Evolutionary conservation across 2,113 vertebrate genomes (phyloP).

Genomic region (Alexandromys fortis): DNA sequence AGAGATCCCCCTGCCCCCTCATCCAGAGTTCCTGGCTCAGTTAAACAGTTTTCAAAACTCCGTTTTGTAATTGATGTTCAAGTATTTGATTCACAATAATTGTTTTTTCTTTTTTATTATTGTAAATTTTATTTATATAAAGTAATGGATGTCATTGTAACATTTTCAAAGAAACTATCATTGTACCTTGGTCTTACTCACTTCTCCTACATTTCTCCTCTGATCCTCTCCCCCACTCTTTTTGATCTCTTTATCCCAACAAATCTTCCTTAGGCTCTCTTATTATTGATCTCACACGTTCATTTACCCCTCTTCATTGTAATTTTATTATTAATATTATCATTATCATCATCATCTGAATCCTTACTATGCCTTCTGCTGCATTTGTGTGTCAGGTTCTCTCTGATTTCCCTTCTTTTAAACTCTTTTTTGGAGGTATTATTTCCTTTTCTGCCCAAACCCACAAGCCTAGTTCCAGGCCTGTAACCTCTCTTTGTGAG

Average conservation of each 20-base stretch:
- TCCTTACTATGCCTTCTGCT: neutral
- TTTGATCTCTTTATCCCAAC: neutral
- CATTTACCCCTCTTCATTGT: neutral
- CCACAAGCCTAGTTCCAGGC: neutral
- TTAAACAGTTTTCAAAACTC: neutral
- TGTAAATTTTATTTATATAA: neutral
- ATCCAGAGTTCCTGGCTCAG: neutral
- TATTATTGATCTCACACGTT: neutral
- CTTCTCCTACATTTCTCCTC: neutral
- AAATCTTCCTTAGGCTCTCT: neutral
- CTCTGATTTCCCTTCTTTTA: rapidly evolving
- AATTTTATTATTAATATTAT: neutral
- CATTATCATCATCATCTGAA: neutral
- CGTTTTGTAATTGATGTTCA: neutral
- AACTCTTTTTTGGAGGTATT: neutral
- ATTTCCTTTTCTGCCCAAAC: neutral
- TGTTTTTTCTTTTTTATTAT: neutral
- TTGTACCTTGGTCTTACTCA: too few species aligned
- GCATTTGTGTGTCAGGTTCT: neutral
- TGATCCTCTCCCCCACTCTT: neutral
- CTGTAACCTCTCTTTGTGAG: neutral
- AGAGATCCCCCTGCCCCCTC: neutral
- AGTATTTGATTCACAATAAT: neutral
- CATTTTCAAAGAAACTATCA: neutral
- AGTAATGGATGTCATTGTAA: neutral